Evolutionary conservation across 1,140 invertebrate genomes (phyloP).

Genomic region (Oreohelix idahoensis): DNA sequence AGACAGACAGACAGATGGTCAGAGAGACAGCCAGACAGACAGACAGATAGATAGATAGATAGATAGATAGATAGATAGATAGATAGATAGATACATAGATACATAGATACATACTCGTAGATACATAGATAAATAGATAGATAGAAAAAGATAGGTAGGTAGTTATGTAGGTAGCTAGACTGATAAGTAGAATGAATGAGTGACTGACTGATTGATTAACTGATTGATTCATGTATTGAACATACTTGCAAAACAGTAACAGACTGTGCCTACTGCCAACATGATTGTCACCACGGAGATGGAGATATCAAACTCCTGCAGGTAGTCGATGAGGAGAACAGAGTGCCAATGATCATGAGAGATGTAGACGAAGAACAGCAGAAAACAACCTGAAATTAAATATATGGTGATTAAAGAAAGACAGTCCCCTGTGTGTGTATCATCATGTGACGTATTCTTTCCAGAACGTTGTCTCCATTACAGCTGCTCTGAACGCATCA

Average conservation of each 20-base stretch:
- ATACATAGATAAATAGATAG: too few species aligned
- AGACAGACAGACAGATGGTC: too few species aligned
- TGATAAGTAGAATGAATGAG: not conserved
- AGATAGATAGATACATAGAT: constrained; percentile 17
- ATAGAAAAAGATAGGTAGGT: not conserved
- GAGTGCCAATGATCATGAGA: not conserved
- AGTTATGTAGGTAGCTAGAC: not conserved
- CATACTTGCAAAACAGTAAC: constrained; percentile 23
- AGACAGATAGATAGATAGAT: too few species aligned
- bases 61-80: constrained; percentile 5
- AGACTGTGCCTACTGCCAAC: not conserved
- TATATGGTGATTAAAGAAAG: too few species aligned
- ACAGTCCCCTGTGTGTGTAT: too few species aligned
- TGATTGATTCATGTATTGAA: too few species aligned
- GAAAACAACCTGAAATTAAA: constrained; percentile 12
- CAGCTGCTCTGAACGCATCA: too few species aligned
- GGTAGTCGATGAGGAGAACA: not conserved
- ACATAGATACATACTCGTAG: not conserved
- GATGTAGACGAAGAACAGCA: constrained; percentile 5
- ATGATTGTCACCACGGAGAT: not conserved
- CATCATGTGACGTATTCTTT: too few species aligned
- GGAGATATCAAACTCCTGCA: not conserved
- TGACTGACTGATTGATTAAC: too few species aligned
- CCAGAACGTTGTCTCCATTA: too few species aligned
- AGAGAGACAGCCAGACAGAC: too few species aligned